Percentiles rank a stretch among this genome's conserved stretches.
phyloP scores from a whole-genome alignment of 2,797 vertebrate species.

The Clarias platycephalus region DNA sequence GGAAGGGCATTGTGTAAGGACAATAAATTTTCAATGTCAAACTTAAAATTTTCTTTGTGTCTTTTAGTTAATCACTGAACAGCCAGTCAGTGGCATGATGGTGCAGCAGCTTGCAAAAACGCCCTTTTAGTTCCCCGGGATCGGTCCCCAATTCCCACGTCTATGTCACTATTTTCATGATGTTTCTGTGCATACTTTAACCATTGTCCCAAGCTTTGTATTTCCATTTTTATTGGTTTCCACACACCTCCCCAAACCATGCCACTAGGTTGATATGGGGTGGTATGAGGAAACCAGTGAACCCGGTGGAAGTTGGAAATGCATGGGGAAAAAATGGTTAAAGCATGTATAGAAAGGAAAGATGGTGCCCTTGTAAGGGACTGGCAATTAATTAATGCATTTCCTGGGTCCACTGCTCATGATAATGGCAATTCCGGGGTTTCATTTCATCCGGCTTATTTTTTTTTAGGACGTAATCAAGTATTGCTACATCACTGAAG shows the following conservation, averaged over 20 bases:
- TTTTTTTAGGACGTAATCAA: background rate
- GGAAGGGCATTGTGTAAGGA: background rate
- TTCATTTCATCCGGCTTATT: background rate
- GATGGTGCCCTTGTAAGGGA: background rate
- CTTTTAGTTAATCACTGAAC: background rate
- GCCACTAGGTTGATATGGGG: background rate
- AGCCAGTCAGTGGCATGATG: background rate
- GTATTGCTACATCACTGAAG: background rate
- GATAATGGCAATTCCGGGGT: background rate
- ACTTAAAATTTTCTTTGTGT: background rate
- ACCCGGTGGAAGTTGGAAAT: no score
- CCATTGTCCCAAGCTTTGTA: background rate
- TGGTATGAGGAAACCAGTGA: no score
- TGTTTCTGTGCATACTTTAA: background rate
- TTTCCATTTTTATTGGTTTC: background rate
- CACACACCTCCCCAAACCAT: background rate
- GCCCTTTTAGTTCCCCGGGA: background rate
- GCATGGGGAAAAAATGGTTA: no score
- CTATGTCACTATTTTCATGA: background rate
- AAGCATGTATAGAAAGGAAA: no score
- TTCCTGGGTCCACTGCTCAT: background rate
- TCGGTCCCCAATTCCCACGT: background rate
- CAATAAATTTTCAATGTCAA: no score
- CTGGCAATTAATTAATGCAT: no score
- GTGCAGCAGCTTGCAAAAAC: background rate